These are phyloP conservation scores for Ypsolopha scabrella DNA, from an alignment of 2,888 invertebrate species.

Conservation along the genomic window DNA sequence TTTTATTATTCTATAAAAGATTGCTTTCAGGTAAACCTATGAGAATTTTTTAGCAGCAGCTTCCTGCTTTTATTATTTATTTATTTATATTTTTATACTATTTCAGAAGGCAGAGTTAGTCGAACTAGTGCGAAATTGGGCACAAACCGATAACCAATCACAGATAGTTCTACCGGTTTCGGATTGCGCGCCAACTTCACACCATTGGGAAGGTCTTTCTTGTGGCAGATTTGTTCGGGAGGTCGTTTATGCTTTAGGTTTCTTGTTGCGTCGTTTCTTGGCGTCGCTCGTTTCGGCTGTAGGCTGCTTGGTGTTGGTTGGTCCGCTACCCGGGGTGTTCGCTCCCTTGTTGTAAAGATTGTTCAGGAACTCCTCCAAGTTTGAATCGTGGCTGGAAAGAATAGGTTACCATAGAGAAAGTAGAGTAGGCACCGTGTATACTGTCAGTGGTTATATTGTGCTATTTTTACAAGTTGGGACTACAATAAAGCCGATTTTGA, in stretches of 20 bases:
- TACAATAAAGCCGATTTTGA: no score
- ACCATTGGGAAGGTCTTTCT: not conserved
- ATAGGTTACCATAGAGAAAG: constrained; percentile 3
- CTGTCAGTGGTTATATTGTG: no score
- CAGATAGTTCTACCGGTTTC: no score
- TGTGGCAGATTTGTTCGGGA: not conserved
- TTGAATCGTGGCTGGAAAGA: constrained; percentile 74
- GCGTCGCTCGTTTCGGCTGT: constrained; percentile 24
- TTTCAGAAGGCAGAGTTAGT: not conserved
- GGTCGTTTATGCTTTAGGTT: constrained; percentile 35
- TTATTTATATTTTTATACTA: not conserved
- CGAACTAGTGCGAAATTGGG: not conserved
- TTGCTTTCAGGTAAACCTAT: not conserved
- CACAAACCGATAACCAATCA: no score
- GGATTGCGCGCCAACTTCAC: no score
- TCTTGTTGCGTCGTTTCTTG: constrained; percentile 53
- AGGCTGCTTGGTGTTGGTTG: constrained; percentile 20
- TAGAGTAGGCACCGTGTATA: no score
- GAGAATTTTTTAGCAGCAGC: not conserved
- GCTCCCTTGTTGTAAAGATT: constrained; percentile 78
- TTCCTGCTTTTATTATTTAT: not conserved
- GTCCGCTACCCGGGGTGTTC: constrained; percentile 22
- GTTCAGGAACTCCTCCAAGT: constrained; percentile 85
- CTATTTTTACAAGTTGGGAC: no score
- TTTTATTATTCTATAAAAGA: not conserved